Evolutionary conservation across 2,797 vertebrate genomes (phyloP).

Genomic region (Microhierax caerulescens): DNA sequence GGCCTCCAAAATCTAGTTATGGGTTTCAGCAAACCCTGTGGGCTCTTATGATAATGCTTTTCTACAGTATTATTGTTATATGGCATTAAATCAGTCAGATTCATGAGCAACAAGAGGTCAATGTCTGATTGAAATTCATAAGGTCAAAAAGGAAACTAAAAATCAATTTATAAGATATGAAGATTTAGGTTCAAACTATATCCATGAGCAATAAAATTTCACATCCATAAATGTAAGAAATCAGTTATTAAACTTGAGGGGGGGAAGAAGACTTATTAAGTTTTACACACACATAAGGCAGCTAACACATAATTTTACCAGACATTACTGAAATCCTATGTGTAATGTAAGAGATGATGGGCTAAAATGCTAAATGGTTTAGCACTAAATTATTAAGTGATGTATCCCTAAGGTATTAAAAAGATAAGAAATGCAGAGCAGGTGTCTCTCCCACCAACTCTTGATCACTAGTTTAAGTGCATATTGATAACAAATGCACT

Average conservation of each 20-base stretch:
- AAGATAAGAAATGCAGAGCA: slow-evolving; percentile 81
- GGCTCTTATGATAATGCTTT: slow-evolving; percentile 79
- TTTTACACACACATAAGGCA: slow-evolving; percentile 82
- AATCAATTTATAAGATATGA: slow-evolving; percentile 87
- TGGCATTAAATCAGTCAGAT: slow-evolving; percentile 83
- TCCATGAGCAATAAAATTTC: slow-evolving; percentile 83
- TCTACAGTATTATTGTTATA: slow-evolving; percentile 81
- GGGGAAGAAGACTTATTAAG: slow-evolving; percentile 82
- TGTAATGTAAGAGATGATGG: slow-evolving; percentile 83
- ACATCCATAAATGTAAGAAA: slow-evolving; percentile 85
- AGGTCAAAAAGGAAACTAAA: slow-evolving; percentile 87
- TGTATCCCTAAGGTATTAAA: slow-evolving; percentile 80
- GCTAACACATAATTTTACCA: slow-evolving; percentile 84
- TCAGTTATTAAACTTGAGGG: slow-evolving; percentile 83
- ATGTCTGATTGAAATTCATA: slow-evolving; percentile 86
- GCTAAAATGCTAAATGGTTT: slow-evolving; percentile 85
- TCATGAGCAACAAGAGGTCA: slow-evolving; percentile 83
- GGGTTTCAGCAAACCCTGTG: slow-evolving; percentile 77
- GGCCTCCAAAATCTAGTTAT: slow-evolving; percentile 77
- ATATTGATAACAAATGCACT: slow-evolving; percentile 79
- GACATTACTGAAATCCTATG: slow-evolving; percentile 83
- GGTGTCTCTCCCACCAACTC: slow-evolving; percentile 78
- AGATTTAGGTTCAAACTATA: slow-evolving; percentile 85
- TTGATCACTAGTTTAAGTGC: slow-evolving; percentile 78
- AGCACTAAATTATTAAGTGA: slow-evolving; percentile 85